Evolutionary conservation across 2,113 vertebrate genomes (phyloP).

Genomic region (Leiothrix lutea): DNA sequence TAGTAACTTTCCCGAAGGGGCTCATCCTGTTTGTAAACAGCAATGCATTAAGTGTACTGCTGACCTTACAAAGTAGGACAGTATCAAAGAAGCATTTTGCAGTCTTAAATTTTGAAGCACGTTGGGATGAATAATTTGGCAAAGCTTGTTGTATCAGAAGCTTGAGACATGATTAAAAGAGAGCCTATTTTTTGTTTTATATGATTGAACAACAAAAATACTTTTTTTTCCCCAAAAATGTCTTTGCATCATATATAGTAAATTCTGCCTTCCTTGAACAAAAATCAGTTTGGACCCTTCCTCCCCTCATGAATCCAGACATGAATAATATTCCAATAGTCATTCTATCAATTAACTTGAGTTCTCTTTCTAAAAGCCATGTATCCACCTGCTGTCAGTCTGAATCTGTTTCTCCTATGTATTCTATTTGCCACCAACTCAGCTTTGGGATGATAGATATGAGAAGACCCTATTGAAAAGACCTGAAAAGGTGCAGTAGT

Average conservation of each 20-base stretch:
- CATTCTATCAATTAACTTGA: not conserved
- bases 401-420: not conserved
- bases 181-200: not conserved
- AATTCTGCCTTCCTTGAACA: not conserved
- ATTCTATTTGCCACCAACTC: not conserved
- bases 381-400: not conserved
- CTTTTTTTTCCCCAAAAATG: accelerated
- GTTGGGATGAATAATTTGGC: not conserved
- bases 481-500: not conserved
- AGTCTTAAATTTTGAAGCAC: not conserved
- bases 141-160: not conserved
- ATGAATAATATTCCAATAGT: not conserved
- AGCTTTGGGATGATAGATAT: not conserved
- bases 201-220: not conserved
- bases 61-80: not conserved
- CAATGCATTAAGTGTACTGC: not conserved
- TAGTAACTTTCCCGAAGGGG: not conserved
- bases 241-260: not conserved
- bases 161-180: not conserved
- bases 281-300: not conserved
- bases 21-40: not conserved
- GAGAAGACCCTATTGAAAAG: not conserved
- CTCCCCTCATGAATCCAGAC: not conserved
- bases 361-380: not conserved
- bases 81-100: not conserved